Evolutionary conservation across 1,140 invertebrate genomes (phyloP).

Genomic region (Chlorops oryzae): DNA sequence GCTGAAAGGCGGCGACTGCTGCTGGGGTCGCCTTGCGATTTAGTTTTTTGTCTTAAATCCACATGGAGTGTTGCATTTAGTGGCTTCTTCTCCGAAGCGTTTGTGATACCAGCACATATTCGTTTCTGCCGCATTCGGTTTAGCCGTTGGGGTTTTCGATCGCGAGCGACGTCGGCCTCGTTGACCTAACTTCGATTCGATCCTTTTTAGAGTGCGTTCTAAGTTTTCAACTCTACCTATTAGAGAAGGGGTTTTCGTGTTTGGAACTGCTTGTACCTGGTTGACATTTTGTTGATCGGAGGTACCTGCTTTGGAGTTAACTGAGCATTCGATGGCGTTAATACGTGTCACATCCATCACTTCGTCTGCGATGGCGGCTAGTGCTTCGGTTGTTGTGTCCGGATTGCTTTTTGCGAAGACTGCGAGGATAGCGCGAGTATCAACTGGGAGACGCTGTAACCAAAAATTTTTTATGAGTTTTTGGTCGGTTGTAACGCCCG

Average conservation of each 20-base stretch:
- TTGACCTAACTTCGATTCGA: no score
- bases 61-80: not conserved
- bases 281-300: not conserved
- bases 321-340: not conserved
- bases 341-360: not conserved
- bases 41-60: conserved; percentile 5
- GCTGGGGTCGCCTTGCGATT: not conserved
- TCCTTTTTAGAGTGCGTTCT: not conserved
- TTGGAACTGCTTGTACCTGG: no score
- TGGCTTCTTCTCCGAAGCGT: not conserved
- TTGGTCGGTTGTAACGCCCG: no score
- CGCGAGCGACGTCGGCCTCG: no score
- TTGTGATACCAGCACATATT: conserved; percentile 4
- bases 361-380: no score
- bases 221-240: no score
- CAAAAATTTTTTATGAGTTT: no score
- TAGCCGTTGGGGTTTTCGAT: not conserved
- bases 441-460: not conserved
- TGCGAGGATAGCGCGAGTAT: not conserved
- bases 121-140: not conserved
- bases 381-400: no score
- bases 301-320: no score
- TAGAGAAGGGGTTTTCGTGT: no score
- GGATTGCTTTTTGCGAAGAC: no score
- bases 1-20: not conserved